Conservation (phyloP, 2,113 vertebrate species). For the Neoarius graeffei region DNA sequence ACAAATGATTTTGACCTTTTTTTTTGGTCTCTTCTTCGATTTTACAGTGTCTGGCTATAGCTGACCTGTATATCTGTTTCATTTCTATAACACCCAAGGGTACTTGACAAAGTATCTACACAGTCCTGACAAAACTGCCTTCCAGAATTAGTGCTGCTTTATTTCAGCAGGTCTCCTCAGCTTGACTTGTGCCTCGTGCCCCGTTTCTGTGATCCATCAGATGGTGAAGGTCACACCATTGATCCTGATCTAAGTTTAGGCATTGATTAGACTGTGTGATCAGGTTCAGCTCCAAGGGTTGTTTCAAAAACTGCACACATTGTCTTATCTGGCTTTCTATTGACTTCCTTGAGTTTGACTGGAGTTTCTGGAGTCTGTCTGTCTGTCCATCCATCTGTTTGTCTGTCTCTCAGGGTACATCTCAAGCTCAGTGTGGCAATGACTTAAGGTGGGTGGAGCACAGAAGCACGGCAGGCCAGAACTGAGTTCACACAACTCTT, state of each 20-base stretch:
- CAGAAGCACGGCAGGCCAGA: no score
- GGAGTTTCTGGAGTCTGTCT: background rate
- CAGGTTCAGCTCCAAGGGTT: slow-evolving; percentile 3
- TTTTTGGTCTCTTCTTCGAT: no score
- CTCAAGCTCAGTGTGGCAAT: background rate
- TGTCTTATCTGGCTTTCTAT: slow-evolving; percentile 4
- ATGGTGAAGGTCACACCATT: slow-evolving; percentile 6
- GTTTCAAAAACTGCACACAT: background rate
- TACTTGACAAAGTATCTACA: background rate
- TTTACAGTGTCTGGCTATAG: background rate
- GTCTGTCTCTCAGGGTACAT: background rate
- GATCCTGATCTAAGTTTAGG: slow-evolving; percentile 34
- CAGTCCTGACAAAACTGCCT: background rate
- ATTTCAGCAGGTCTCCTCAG: background rate
- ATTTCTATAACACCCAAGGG: background rate
- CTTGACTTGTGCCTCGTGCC: background rate
- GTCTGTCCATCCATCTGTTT: background rate
- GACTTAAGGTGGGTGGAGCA: no score
- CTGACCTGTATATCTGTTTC: background rate
- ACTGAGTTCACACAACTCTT: no score
- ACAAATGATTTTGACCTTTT: background rate
- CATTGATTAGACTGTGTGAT: slow-evolving; percentile 11
- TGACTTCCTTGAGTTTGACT: background rate
- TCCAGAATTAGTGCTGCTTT: background rate
- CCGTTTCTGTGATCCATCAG: background rate